phyloP scores from a whole-genome alignment of 2,888 invertebrate species.

The Anarsia innoxiella region DNA sequence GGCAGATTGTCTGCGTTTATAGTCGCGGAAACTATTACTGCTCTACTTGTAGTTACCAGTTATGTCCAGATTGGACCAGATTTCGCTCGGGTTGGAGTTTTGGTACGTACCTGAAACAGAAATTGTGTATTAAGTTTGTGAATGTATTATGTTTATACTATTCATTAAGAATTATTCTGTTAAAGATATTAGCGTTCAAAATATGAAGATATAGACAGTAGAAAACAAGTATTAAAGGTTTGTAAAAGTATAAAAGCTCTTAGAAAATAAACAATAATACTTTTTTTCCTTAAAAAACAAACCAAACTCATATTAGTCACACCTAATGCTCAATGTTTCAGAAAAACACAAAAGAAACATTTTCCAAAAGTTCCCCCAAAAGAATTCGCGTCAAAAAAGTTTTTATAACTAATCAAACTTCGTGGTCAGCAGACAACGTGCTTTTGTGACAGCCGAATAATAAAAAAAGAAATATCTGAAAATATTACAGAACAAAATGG shows the following conservation, averaged over 20 bases:
- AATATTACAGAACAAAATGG: conserved; percentile 48
- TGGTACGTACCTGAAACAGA: too few species aligned
- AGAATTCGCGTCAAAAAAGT: conserved; percentile 9
- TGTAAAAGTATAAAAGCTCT: neutral
- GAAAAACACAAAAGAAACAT: conserved; percentile 4
- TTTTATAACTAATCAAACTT: conserved; percentile 15
- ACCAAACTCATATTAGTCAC: too few species aligned
- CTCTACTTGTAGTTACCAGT: too few species aligned
- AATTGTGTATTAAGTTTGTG: too few species aligned
- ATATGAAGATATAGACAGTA: too few species aligned
- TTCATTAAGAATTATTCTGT: too few species aligned
- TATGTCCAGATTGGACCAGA: too few species aligned
- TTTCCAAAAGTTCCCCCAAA: conserved; percentile 4
- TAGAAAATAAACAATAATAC: neutral
- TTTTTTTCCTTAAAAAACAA: neutral
- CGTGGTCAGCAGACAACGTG: conserved; percentile 9
- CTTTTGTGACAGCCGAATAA: conserved; percentile 4
- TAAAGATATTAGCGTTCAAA: too few species aligned
- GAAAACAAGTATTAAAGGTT: too few species aligned
- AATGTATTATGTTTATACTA: too few species aligned
- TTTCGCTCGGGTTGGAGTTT: too few species aligned
- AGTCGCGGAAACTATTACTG: too few species aligned
- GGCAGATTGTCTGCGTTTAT: conserved; percentile 4
- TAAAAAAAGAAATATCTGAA: conserved; percentile 10
- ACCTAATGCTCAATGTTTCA: conserved; percentile 4